Percentiles rank a stretch among this genome's conserved stretches.
phyloP scores from a whole-genome alignment of 2,888 invertebrate species.

The Orthosia cruda region DNA sequence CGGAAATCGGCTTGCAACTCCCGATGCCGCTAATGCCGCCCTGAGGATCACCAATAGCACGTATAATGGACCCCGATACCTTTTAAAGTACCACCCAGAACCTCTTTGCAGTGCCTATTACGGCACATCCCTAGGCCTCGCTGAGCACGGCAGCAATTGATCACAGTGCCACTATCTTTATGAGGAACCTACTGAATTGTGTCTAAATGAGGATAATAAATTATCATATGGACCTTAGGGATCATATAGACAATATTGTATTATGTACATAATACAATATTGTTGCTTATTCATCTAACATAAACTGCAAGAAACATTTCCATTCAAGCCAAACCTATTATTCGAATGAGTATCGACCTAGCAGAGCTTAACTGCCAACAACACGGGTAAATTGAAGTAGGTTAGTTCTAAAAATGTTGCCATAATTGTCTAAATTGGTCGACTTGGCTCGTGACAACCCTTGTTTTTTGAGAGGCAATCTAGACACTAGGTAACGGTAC shows the following conservation, averaged over 20 bases:
- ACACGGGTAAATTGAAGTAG: constrained; percentile 13
- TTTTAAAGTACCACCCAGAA: too few relatives aligned
- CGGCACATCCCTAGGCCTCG: too few relatives aligned
- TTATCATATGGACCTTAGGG: not conserved
- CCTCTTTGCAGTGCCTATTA: too few relatives aligned
- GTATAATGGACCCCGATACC: too few relatives aligned
- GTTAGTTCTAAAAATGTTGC: constrained; percentile 29
- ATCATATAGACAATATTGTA: too few relatives aligned
- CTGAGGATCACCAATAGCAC: too few relatives aligned
- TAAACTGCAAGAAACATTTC: not conserved
- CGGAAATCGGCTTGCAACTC: too few relatives aligned
- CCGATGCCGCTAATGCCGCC: too few relatives aligned
- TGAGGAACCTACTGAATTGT: too few relatives aligned
- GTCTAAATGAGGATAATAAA: not conserved
- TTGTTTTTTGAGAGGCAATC: constrained; percentile 24
- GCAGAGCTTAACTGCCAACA: not conserved
- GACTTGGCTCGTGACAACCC: constrained; percentile 18
- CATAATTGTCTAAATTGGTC: constrained; percentile 27
- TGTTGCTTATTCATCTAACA: not conserved
- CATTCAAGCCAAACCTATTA: not conserved
- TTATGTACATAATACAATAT: too few relatives aligned
- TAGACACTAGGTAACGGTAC: constrained; percentile 4
- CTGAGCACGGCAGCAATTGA: too few relatives aligned
- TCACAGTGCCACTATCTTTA: too few relatives aligned
- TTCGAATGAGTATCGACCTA: not conserved